A percentile compares a stretch with the other conserved stretches of the same genome.
These are phyloP conservation scores for Lordiphosa mommai DNA, from an alignment of 1,140 invertebrate genomes.

Conservation along the genomic window DNA sequence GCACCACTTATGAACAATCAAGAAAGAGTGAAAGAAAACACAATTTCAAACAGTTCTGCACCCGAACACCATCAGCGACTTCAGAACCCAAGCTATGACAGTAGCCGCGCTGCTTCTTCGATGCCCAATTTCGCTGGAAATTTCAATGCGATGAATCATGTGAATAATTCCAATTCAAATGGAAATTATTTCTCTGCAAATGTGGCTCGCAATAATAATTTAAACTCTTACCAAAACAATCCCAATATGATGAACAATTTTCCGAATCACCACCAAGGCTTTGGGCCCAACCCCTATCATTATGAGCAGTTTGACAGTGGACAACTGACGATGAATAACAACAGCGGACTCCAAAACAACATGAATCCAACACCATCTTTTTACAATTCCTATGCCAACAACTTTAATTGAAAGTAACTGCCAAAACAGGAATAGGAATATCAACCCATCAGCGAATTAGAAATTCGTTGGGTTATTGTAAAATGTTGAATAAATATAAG, in stretches of 20 bases:
- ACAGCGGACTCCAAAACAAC: constrained; percentile 8
- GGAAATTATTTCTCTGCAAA: constrained; percentile 31
- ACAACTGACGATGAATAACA: background rate
- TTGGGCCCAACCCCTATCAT: constrained; percentile 16
- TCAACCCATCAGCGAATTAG: too few species aligned
- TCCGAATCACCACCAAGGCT: constrained; percentile 14
- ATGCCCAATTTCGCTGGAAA: constrained; percentile 3
- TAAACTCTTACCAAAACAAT: constrained; percentile 22
- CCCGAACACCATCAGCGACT: background rate
- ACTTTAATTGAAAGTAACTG: background rate
- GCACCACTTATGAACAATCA: background rate
- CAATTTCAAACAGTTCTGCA: background rate
- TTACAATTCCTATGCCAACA: background rate
- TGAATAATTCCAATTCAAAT: constrained; percentile 25
- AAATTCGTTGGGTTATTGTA: too few species aligned
- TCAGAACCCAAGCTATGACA: constrained; percentile 3
- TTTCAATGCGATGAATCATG: constrained; percentile 6
- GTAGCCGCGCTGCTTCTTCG: constrained; percentile 7
- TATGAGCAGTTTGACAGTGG: constrained; percentile 3
- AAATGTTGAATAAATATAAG: too few species aligned
- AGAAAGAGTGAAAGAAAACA: background rate
- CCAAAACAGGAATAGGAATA: background rate
- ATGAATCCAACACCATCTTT: background rate
- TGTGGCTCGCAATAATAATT: constrained; percentile 45
- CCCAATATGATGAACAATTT: constrained; percentile 16